Base-by-base conservation (phyloP, 1,140 invertebrate genomes). In the Lepidotrigona ventralis region DNA sequence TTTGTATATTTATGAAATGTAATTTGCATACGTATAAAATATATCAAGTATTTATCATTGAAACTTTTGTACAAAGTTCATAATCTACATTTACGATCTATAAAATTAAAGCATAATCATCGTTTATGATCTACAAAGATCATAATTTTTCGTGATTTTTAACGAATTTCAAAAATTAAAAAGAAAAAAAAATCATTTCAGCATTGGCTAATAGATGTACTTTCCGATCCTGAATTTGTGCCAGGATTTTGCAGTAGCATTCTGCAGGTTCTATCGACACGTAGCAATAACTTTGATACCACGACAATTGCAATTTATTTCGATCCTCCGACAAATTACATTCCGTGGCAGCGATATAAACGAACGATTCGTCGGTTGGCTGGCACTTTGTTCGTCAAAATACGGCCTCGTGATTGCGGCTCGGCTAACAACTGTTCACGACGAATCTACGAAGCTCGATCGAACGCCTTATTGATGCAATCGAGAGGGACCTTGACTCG, bases 231-330 rank as follows among this genome's bases (percentile, higher is more conserved):
- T n/a, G 23, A 5, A 23, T 60, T 60, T 23, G 58, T n/a, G 21
- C 19, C 66, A 12, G 26, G 19, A 21, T 39, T 64, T 53, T 39
- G 39, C 17, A 17, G 68, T 8, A 1, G 21, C 21, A 2, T 21
- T 19, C 0, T 53, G 60, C 64, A 29, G 15, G 39, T 53, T 54
- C n/a, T 21, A 54, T 29, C 79, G 51, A 63, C 17, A 51, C 26
- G 15, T 12, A 11, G 70, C 33, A 23, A 66, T 74, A 66, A 81
- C 58, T 74, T 81, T 56, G 79, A 74, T 64, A 23, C 26, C 71
- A 19, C 26, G 60, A 74, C 79, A 74, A 81, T 81, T 66, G 58
- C 79, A 81, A 81, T 81, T 81, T 74, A 74, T 81, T 74, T 74
- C 29, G 56, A 66, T 74, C 46, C 70, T 19, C 56, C 26, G 29